A percentile compares a stretch with the other conserved stretches of the same genome.
Evolutionary conservation across 2,888 invertebrate species (phyloP).

Genomic region (Caenorhabditis sp.): DNA sequence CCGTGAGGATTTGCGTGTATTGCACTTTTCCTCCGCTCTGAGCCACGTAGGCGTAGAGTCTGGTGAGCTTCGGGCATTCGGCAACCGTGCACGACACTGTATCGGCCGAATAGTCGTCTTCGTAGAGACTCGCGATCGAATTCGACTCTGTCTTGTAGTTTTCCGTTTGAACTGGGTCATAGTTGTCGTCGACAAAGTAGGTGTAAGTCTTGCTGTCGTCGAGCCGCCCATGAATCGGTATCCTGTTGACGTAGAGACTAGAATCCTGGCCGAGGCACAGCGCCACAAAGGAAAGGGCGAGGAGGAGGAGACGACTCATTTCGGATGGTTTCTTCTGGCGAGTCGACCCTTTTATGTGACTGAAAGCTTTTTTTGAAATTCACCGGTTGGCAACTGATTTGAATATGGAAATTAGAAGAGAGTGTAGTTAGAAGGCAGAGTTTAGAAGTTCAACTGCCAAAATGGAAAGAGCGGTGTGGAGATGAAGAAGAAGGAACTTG

Average conservation of each 20-base stretch:
- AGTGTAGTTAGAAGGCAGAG: background rate
- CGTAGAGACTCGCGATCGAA: conserved; percentile 27
- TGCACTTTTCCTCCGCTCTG: background rate
- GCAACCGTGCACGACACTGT: background rate
- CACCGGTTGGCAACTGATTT: conserved; percentile 4
- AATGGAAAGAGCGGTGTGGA: background rate
- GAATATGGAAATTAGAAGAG: conserved; percentile 5
- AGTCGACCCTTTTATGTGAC: background rate
- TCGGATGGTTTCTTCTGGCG: conserved; percentile 7
- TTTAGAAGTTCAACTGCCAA: background rate
- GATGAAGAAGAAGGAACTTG: background rate
- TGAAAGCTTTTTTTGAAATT: background rate
- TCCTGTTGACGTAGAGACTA: conserved; percentile 23
- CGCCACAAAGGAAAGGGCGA: background rate
- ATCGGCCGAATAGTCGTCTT: conserved; percentile 23
- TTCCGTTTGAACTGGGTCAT: background rate
- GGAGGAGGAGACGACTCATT: conserved; percentile 31
- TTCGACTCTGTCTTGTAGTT: conserved; percentile 6
- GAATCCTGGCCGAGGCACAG: conserved; percentile 21
- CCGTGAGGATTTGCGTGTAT: conserved; percentile 4
- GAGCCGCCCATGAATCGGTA: conserved; percentile 1
- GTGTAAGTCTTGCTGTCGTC: conserved; percentile 3
- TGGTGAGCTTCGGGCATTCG: conserved; percentile 22
- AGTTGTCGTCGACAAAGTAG: conserved; percentile 29
- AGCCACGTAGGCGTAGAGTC: conserved; percentile 2